Percentiles rank a stretch among this genome's conserved stretches.
These are phyloP conservation scores for Stictonetta naevosa DNA, from an alignment of 2,113 vertebrate genomes.

Conservation along the genomic window DNA sequence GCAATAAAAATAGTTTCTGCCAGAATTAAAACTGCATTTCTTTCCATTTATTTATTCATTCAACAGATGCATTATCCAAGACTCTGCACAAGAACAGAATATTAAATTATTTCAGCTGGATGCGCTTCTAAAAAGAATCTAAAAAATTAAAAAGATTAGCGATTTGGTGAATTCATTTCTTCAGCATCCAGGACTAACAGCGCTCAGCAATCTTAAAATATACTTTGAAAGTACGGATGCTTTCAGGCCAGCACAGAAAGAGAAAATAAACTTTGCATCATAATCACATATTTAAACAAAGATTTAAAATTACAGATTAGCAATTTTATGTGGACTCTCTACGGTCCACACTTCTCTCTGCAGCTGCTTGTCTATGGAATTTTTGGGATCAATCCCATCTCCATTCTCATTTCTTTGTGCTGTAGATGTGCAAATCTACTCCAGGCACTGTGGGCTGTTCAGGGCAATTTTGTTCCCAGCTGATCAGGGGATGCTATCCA, in stretches of 20 bases:
- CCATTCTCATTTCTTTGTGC: constrained; percentile 21
- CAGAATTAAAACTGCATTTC: constrained; percentile 64
- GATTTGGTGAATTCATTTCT: constrained; percentile 39
- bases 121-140: constrained; percentile 24
- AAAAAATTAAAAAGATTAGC: constrained; percentile 22
- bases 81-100: constrained; percentile 29
- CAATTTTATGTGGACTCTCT: constrained; percentile 28
- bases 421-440: neutral
- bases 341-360: neutral
- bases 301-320: constrained; percentile 44
- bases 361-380: constrained; percentile 31
- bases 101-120: constrained; percentile 60
- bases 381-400: constrained; percentile 32
- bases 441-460: neutral
- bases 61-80: constrained; percentile 57
- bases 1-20: constrained; percentile 48
- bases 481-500: neutral
- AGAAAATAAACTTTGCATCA: constrained; percentile 10
- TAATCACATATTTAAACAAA: constrained; percentile 54
- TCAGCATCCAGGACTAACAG: neutral
- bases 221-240: neutral
- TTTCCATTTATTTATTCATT: constrained; percentile 64
- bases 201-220: neutral
- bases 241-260: constrained; percentile 34
- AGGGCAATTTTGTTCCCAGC: neutral